Percentiles rank a stretch among this genome's conserved stretches.
Conservation (phyloP, 2,888 invertebrate species). For the Andrena minutula region DNA sequence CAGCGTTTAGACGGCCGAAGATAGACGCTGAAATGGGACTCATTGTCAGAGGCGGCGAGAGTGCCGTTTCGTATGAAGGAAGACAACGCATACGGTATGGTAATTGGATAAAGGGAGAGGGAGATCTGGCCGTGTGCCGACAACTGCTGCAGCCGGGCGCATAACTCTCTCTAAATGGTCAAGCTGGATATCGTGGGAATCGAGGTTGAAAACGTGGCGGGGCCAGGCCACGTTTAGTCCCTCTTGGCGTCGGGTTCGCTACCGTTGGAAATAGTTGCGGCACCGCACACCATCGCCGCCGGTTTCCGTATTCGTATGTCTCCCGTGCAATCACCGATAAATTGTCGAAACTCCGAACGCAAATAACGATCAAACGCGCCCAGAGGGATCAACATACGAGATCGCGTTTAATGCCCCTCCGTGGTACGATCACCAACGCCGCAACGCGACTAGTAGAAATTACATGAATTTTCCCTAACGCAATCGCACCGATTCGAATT, state of each 20-base stretch:
- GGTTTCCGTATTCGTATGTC: conserved; percentile 8
- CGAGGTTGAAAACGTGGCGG: conserved; percentile 46
- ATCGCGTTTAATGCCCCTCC: neutral
- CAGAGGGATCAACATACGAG: neutral
- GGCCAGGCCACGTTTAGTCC: conserved; percentile 15
- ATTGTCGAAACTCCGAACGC: conserved; percentile 26
- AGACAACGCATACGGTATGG: neutral
- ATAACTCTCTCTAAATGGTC: conserved; percentile 52
- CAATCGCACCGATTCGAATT: conserved; percentile 11
- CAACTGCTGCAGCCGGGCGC: conserved; percentile 38
- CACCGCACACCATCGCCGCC: neutral
- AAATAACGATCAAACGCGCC: conserved; percentile 22
- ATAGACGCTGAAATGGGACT: conserved; percentile 31
- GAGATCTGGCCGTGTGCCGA: conserved; percentile 31
- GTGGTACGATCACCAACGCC: conserved; percentile 15
- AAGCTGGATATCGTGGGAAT: conserved; percentile 62
- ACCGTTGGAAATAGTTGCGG: conserved; percentile 29
- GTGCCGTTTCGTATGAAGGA: conserved; percentile 11
- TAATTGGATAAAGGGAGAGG: conserved; percentile 37
- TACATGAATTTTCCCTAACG: conserved; percentile 23
- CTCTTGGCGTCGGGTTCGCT: conserved; percentile 32
- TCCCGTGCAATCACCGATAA: neutral
- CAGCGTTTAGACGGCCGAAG: conserved; percentile 21
- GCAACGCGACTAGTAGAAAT: conserved; percentile 36
- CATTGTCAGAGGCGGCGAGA: neutral